Conservation (phyloP, 2,113 vertebrate species). For the Ctenodactylus gundi region DNA sequence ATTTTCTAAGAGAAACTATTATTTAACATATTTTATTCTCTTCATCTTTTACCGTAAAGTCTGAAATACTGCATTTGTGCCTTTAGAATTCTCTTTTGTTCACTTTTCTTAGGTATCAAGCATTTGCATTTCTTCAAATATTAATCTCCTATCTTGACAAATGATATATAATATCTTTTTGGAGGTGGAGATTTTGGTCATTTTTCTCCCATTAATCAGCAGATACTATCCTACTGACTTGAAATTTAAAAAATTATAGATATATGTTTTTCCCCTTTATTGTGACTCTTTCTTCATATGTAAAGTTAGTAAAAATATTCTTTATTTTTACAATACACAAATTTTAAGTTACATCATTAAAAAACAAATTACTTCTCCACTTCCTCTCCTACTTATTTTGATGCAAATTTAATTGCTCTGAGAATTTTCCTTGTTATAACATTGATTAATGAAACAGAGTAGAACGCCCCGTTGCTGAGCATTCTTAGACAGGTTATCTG, state of each 20-base stretch:
- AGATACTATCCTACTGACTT: not conserved
- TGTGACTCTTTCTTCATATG: not conserved
- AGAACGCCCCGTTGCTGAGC: not conserved
- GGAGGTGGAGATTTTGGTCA: not conserved
- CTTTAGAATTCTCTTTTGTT: not conserved
- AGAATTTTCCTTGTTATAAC: not conserved
- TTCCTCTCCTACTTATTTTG: not conserved
- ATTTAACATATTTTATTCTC: not conserved
- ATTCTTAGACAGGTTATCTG: no score
- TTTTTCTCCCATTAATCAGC: not conserved
- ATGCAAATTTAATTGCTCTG: not conserved
- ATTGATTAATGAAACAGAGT: no score
- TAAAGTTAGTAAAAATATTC: not conserved
- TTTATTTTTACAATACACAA: not conserved
- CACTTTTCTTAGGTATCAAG: not conserved
- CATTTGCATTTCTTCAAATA: not conserved
- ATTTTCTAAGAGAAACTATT: no score
- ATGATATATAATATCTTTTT: not conserved
- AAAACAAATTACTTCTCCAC: not conserved
- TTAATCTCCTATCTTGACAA: not conserved
- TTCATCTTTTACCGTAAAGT: not conserved
- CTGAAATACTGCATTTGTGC: not conserved
- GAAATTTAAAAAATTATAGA: not conserved
- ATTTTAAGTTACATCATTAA: not conserved
- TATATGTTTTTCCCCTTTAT: not conserved